Conservation (phyloP, 1,140 invertebrate species). For the Leptinotarsa defecta region DNA sequence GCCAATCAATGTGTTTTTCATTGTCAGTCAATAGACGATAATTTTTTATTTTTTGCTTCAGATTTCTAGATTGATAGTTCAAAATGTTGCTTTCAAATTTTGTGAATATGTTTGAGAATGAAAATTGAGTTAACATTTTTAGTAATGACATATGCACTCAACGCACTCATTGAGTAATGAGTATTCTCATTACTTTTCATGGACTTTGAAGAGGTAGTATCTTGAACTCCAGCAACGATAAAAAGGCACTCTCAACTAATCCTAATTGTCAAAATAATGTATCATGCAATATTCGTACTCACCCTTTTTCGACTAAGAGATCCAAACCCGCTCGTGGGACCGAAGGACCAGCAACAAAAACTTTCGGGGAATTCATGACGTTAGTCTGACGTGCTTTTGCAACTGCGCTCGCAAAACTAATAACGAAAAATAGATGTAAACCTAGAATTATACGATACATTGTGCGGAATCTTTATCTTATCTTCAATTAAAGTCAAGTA, state of each 20-base stretch:
- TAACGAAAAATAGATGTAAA: conserved; percentile 21
- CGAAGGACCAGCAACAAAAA: conserved; percentile 11
- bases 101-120: no score
- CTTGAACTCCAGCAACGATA: neutral
- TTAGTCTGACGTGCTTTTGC: neutral
- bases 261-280: neutral
- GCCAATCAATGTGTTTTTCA: no score
- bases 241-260: neutral
- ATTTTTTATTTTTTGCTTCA: no score
- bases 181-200: neutral
- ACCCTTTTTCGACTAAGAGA: conserved; percentile 12
- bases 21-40: no score
- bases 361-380: conserved; percentile 18
- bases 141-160: no score
- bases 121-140: no score
- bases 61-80: no score
- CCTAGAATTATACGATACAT: conserved; percentile 12
- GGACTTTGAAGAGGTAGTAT: neutral
- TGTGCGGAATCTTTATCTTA: conserved; percentile 32
- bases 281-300: neutral
- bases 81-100: no score
- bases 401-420: conserved; percentile 12
- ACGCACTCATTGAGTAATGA: neutral
- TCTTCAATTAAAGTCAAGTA: neutral
- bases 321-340: neutral